phyloP scores from a whole-genome alignment of 2,113 vertebrate genomes.

The Chauna torquata region DNA sequence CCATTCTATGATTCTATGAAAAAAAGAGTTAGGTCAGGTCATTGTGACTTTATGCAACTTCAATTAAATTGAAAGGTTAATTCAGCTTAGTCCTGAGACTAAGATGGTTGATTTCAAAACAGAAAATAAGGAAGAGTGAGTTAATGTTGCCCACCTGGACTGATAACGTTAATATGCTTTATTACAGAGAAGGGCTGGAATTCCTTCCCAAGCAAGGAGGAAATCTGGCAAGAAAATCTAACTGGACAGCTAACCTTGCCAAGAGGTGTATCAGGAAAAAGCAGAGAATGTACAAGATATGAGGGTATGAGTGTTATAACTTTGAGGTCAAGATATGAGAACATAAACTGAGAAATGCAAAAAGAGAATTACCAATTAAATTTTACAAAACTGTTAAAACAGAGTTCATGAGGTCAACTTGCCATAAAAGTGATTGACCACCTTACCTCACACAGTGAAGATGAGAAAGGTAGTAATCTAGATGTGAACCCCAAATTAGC shows the following conservation, averaged over 20 bases:
- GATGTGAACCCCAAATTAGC: fast-evolving
- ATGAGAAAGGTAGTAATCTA: background rate
- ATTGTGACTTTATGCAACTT: background rate
- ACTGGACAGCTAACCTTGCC: background rate
- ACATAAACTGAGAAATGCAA: background rate
- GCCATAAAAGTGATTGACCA: background rate
- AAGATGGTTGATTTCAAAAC: background rate
- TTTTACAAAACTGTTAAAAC: background rate
- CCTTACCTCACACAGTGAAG: background rate
- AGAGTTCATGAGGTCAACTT: background rate
- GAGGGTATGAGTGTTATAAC: background rate
- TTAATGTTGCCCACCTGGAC: background rate
- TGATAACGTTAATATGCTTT: background rate
- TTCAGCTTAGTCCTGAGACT: background rate
- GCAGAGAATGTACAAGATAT: background rate
- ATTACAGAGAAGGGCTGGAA: background rate
- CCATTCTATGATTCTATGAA: no score
- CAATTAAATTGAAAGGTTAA: background rate
- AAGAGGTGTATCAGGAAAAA: background rate
- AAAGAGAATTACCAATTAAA: background rate
- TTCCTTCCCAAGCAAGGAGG: background rate
- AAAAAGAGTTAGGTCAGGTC: background rate
- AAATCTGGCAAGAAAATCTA: background rate
- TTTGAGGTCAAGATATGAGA: background rate
- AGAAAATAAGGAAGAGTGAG: background rate